A percentile compares a stretch with the other conserved stretches of the same genome.
Evolutionary conservation across 1,140 invertebrate genomes (phyloP).

Genomic region (Platyscapa corneri): DNA sequence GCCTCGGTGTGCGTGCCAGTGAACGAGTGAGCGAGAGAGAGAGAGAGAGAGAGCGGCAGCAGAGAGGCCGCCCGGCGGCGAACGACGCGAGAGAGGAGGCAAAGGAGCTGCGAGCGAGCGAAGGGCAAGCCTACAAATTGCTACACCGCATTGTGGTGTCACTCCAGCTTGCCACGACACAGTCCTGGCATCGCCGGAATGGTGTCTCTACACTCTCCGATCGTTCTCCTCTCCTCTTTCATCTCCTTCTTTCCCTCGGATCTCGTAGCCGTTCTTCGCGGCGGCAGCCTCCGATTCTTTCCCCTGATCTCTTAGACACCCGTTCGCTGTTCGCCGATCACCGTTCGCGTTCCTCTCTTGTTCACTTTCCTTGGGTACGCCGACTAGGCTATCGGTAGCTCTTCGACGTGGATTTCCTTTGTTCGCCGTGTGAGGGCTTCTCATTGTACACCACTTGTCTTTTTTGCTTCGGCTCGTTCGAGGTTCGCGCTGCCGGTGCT

Average conservation of each 20-base stretch:
- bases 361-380: not conserved
- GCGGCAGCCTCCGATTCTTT: constrained; percentile 18
- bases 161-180: constrained; percentile 73
- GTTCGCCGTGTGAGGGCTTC: constrained; percentile 45
- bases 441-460: not conserved
- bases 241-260: not conserved
- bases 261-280: not conserved
- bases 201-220: constrained; percentile 64
- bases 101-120: constrained; percentile 57
- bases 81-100: not conserved
- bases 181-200: constrained; percentile 73
- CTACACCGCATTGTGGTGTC: constrained; percentile 75
- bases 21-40: not conserved
- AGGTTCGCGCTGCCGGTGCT: not conserved
- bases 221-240: not conserved
- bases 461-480: not conserved
- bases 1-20: not conserved
- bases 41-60: not conserved
- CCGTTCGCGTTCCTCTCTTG: not conserved
- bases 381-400: constrained; percentile 34
- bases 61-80: constrained; percentile 2
- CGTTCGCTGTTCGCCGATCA: constrained; percentile 22
- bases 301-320: constrained; percentile 45
- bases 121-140: constrained; percentile 75
- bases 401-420: constrained; percentile 39